A percentile compares a stretch with the other conserved stretches of the same genome.
These are phyloP conservation scores for Drosophila pullipes DNA, from an alignment of 2,888 invertebrate genomes.

Conservation along the genomic window DNA sequence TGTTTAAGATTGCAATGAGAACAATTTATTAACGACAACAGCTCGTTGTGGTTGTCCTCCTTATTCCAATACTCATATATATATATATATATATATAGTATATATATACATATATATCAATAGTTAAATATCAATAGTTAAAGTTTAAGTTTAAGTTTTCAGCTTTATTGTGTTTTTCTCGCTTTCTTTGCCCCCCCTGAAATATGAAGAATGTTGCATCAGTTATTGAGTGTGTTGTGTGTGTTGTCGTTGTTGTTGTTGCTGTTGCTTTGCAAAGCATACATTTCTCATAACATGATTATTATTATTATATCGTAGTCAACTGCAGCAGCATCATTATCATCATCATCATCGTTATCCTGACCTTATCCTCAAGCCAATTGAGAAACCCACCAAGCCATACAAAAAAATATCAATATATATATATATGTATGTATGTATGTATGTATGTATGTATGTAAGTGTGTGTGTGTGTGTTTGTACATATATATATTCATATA, in stretches of 20 bases:
- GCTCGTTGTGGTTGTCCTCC: no score
- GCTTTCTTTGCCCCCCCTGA: background rate
- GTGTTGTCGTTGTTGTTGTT: background rate
- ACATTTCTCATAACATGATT: background rate
- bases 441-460: background rate
- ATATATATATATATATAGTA: no score
- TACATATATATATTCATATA: background rate
- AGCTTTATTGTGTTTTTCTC: background rate
- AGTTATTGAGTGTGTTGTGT: background rate
- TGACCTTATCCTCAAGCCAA: background rate
- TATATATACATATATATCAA: no score
- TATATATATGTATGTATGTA: background rate
- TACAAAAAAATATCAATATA: conserved; percentile 1
- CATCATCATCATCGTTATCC: background rate
- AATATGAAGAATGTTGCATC: background rate
- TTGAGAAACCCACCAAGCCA: background rate
- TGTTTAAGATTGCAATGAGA: background rate
- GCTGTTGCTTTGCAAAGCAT: background rate
- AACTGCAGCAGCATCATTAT: background rate
- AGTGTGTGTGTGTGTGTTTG: background rate
- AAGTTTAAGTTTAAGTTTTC: background rate
- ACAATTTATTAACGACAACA: background rate
- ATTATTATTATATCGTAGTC: background rate
- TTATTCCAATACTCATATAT: no score
- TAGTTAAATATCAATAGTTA: background rate